Base-by-base conservation (phyloP, 1,140 invertebrate genomes). In the Panagrolaimus sp. region DNA sequence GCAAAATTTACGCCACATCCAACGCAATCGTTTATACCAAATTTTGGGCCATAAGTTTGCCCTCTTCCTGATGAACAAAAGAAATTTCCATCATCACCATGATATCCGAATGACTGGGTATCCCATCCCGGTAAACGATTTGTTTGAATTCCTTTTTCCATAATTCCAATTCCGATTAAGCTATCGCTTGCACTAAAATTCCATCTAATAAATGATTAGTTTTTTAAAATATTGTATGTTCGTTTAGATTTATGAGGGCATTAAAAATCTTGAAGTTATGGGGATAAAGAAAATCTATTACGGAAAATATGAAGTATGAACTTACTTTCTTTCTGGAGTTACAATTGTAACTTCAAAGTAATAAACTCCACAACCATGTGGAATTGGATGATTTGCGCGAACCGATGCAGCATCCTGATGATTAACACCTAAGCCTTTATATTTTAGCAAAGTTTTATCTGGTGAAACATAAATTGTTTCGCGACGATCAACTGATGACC, bases 261-360 rank as follows among this genome's bases (percentile, higher is more conserved):
- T n/a, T n/a, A n/a, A n/a, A n/a, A n/a, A n/a, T n/a, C n/a, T n/a
- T n/a, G n/a, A n/a, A n/a, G n/a, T n/a, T n/a, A n/a, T n/a, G n/a
- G n/a, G n/a, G n/a, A n/a, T n/a, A n/a, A n/a, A n/a, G n/a, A n/a
- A n/a, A n/a, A n/a, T 38, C 2, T 38, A 4, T 38, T 38, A 2
- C 7, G 32, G 7, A 4, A 38, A 38, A 38, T 4, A 38, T 38
- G 32, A 38, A 38, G 7, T n/a, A n/a, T 4, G 14, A 28, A 64
- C 66, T 14, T 66, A 70, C 9, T 32, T 58, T 46, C 80, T 88
- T 86, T 95, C 96, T 87, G 98, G 98, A 80, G 92, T 95, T 73
- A 98, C 91, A 78, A 99, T 95, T 84, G 93, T 93, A 65, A 98
- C 94, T 87, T 99, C 96, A 87, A 96, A 99, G 86, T 99, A 99